Evolutionary conservation across 2,888 invertebrate species (phyloP).

Genomic region (Dusona sp.): DNA sequence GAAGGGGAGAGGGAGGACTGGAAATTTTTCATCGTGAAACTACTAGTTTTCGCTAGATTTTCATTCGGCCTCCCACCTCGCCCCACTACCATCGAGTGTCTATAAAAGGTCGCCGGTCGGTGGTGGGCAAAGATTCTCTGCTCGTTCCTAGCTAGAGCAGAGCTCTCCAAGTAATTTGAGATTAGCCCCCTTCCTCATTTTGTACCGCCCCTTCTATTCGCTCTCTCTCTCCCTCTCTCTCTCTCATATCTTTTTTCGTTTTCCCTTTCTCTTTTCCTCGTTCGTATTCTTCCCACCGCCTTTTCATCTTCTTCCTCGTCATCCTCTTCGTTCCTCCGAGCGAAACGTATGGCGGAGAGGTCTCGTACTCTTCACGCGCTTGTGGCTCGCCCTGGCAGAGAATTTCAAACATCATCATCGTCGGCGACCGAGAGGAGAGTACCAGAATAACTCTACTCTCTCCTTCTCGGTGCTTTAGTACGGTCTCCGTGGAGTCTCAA

Average conservation of each 20-base stretch:
- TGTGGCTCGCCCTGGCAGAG: conserved; percentile 80
- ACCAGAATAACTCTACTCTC: conserved; percentile 76
- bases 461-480: conserved; percentile 47
- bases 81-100: conserved; percentile 82
- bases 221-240: conserved; percentile 67
- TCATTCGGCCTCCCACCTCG: conserved; percentile 75
- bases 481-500: conserved; percentile 50
- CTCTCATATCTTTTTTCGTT: conserved; percentile 43
- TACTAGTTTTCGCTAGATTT: conserved; percentile 79
- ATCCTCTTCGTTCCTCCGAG: conserved; percentile 39
- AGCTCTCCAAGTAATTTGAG: conserved; percentile 84
- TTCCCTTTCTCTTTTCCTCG: conserved; percentile 27
- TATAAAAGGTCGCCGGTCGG: conserved; percentile 83
- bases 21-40: conserved; percentile 69
- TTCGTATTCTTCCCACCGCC: conserved; percentile 22
- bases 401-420: conserved; percentile 77
- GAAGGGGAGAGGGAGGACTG: not conserved
- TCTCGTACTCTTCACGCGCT: conserved; percentile 52
- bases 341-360: conserved; percentile 39
- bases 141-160: conserved; percentile 75
- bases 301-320: conserved; percentile 23
- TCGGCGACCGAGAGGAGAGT: conserved; percentile 61
- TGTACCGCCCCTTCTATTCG: conserved; percentile 73
- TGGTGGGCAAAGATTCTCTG: conserved; percentile 80
- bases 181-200: conserved; percentile 80